Evolutionary conservation across 92 coral and sea anemone species (phyloP).

Genomic region (Micromussa lordhowensis): DNA sequence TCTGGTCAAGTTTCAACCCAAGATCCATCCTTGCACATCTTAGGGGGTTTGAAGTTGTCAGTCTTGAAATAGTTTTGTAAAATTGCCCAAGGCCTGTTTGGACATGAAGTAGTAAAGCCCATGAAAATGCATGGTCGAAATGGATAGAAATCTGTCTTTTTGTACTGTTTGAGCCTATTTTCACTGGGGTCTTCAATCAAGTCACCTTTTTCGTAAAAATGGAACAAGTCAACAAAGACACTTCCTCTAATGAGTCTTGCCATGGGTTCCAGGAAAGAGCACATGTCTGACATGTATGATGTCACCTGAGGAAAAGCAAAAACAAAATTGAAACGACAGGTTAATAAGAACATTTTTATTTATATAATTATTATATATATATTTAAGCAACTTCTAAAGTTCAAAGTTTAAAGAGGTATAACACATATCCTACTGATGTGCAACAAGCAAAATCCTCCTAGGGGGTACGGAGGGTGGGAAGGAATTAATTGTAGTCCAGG

Average conservation of each 20-base stretch:
- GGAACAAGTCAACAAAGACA: slow-evolving; percentile 72
- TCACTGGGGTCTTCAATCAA: slow-evolving; percentile 59
- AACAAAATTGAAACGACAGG: background rate
- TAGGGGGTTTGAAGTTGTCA: slow-evolving; percentile 46
- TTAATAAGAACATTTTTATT: background rate
- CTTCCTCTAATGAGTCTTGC: slow-evolving; percentile 75
- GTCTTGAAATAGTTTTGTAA: slow-evolving; percentile 57
- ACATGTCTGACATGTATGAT: slow-evolving; percentile 68
- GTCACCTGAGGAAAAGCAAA: slow-evolving; percentile 5
- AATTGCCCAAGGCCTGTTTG: slow-evolving; percentile 67
- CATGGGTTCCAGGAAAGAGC: slow-evolving; percentile 91
- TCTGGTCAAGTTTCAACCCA: slow-evolving; percentile 48
- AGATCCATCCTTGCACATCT: slow-evolving; percentile 59
- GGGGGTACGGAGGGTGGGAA: too few species aligned
- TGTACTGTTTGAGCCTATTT: slow-evolving; percentile 52
- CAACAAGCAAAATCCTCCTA: too few species aligned
- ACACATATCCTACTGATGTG: too few species aligned
- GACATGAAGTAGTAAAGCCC: slow-evolving; percentile 70
- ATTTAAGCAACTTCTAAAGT: too few species aligned
- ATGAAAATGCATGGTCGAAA: slow-evolving; percentile 73
- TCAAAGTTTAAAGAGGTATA: too few species aligned
- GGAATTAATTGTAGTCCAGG: too few species aligned
- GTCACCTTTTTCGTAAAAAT: slow-evolving; percentile 62
- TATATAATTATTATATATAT: too few species aligned
- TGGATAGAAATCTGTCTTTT: slow-evolving; percentile 73